Conservation (phyloP, 2,797 vertebrate species). For the Melanotaenia trifasciata region DNA sequence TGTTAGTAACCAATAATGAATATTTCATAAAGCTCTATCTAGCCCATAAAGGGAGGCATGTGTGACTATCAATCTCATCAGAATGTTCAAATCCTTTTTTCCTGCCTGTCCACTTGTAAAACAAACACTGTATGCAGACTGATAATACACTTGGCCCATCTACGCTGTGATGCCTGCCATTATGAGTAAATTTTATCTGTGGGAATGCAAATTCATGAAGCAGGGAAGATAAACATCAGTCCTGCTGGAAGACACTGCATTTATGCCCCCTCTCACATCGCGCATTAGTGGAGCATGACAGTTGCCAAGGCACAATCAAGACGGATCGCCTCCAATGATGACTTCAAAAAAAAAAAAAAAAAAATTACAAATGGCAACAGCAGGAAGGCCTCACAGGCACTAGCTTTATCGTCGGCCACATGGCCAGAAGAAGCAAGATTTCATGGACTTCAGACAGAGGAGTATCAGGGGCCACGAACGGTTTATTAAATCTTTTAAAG, state of each 20-base stretch:
- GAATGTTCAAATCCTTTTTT: constrained; percentile 73
- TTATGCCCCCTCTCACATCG: constrained; percentile 73
- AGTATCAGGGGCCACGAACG: constrained; percentile 43
- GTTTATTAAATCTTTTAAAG: constrained; percentile 62
- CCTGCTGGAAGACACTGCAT: constrained; percentile 69
- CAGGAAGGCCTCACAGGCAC: constrained; percentile 62
- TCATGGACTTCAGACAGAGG: constrained; percentile 61
- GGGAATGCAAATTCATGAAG: constrained; percentile 75
- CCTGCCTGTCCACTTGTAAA: constrained; percentile 73
- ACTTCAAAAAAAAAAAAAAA: constrained; percentile 84
- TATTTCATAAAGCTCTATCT: constrained; percentile 73
- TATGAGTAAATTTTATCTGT: constrained; percentile 79
- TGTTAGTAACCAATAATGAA: constrained; percentile 65
- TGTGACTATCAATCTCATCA: constrained; percentile 68
- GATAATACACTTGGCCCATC: constrained; percentile 59
- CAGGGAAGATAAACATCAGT: constrained; percentile 77
- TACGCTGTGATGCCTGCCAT: constrained; percentile 60
- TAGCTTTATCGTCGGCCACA: constrained; percentile 68
- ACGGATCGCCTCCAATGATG: constrained; percentile 77
- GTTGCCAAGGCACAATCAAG: constrained; percentile 83
- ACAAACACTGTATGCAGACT: constrained; percentile 72
- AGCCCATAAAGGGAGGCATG: constrained; percentile 58
- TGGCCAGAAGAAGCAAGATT: constrained; percentile 60
- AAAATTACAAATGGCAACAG: constrained; percentile 82
- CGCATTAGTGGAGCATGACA: constrained; percentile 78